Percentiles rank a stretch among this genome's conserved stretches.
Evolutionary conservation across 2,113 vertebrate species (phyloP).

Genomic region (Entelurus aequoreus): DNA sequence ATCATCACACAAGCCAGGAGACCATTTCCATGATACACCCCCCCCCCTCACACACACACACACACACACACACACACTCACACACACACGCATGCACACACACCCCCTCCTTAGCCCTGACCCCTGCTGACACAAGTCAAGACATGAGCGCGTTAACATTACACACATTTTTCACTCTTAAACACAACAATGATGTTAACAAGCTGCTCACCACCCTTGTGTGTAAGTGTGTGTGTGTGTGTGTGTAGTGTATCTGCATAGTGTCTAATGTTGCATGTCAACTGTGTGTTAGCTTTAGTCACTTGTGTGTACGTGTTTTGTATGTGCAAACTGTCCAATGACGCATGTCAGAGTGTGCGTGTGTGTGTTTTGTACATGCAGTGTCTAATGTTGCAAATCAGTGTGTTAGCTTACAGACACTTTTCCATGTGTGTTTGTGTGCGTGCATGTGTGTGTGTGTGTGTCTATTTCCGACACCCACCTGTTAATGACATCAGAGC

Average conservation of each 20-base stretch:
- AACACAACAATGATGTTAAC: constrained; percentile 59
- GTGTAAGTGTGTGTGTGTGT: constrained; percentile 32
- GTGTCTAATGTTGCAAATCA: neutral
- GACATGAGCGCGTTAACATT: neutral
- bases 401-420: constrained; percentile 19
- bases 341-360: constrained; percentile 10
- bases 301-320: neutral
- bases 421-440: constrained; percentile 13
- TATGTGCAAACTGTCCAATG: constrained; percentile 10
- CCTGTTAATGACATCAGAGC: constrained; percentile 76
- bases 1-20: neutral
- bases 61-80: neutral
- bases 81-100: no score
- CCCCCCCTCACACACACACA: neutral
- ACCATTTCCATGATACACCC: constrained; percentile 8
- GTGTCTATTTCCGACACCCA: constrained; percentile 71
- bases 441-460: constrained; percentile 2
- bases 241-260: neutral
- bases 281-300: no score
- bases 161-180: constrained; percentile 25
- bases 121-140: no score
- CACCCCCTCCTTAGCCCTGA: no score
- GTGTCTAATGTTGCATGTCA: no score
- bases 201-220: constrained; percentile 66
- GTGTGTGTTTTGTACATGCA: neutral